Base-by-base conservation (phyloP, 1,140 invertebrate genomes). In the Macrobrachium rosenbergii region DNA sequence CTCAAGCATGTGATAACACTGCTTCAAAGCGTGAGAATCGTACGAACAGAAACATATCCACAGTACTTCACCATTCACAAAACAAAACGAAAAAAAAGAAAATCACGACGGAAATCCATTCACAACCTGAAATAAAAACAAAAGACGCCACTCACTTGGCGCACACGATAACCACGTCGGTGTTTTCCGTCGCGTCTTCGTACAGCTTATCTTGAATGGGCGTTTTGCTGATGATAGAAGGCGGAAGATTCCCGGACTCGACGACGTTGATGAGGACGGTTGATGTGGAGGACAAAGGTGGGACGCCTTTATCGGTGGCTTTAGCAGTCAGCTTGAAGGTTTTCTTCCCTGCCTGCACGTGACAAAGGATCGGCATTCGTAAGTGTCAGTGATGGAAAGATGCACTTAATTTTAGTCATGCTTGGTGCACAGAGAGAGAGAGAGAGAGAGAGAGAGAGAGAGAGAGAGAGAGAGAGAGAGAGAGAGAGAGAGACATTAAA, bases 181-280 rank as follows among this genome's bases (percentile, higher is more conserved):
- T 84, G 59, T 21, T 19, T 19, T 84, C 52, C n/a, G 17, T 64
- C 28, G 73, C 45, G 14, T 84, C 79, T 43, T 81, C 62, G 37
- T 59, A 16, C 21, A 21, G 19, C 7, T 64, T 19, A 1, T 58
- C 16, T 2, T 60, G 10, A 21, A 3, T 64, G n/a, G 59, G 73
- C 0, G 58, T 60, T 19, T 37, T 28, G 5, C 21, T 17, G 6
- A 84, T 59, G 72, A 84, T 77, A 45, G 37, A 45, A 12, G 82
- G 82, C 10, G 82, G 82, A 58, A 84, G 73, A 37, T 58, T 84
- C 5, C 82, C 82, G 2, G 82, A 84, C 7, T 72, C 63, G 6
- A 84, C 82, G 19, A 64, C 82, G 52, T 77, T n/a, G 14, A 84
- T 76, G 6, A 43, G 63, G 14, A 84, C 73, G 0, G 8, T 28